Conservation (phyloP, 2,113 vertebrate species). For the Myiopsitta monachus region DNA sequence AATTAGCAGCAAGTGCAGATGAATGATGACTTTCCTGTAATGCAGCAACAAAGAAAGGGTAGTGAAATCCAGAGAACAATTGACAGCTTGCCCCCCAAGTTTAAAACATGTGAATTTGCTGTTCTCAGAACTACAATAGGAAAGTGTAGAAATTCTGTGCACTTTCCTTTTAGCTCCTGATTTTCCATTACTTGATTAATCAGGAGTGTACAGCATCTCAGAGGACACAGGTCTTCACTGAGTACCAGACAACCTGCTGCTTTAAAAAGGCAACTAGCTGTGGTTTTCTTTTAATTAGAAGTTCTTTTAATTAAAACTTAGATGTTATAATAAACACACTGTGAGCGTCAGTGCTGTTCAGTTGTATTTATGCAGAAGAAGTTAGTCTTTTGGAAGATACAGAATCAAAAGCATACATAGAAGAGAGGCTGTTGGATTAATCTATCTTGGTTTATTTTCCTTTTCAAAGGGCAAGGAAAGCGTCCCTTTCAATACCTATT, state of each 20-base stretch:
- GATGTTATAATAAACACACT: neutral
- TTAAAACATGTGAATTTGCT: neutral
- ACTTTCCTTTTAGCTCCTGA: neutral
- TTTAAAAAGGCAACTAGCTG: neutral
- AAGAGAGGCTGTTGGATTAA: neutral
- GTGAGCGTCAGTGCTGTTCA: neutral
- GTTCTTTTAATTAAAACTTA: neutral
- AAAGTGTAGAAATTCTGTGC: neutral
- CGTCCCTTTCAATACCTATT: neutral
- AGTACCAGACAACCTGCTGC: neutral
- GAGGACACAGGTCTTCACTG: neutral
- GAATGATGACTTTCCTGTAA: constrained; percentile 9
- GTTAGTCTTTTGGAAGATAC: neutral
- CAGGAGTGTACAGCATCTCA: neutral
- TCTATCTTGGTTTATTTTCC: neutral
- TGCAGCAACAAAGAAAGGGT: neutral
- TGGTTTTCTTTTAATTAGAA: neutral
- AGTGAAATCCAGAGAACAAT: neutral
- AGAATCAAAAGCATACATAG: neutral
- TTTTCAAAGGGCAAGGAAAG: neutral
- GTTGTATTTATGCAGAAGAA: neutral
- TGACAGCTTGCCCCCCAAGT: neutral
- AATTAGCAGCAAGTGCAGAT: constrained; percentile 42
- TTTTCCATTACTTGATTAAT: neutral
- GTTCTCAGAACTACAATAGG: neutral